A percentile compares a stretch with the other conserved stretches of the same genome.
These are phyloP conservation scores for Tromatobia lineatoria DNA, from an alignment of 2,888 invertebrate species.

Conservation along the genomic window DNA sequence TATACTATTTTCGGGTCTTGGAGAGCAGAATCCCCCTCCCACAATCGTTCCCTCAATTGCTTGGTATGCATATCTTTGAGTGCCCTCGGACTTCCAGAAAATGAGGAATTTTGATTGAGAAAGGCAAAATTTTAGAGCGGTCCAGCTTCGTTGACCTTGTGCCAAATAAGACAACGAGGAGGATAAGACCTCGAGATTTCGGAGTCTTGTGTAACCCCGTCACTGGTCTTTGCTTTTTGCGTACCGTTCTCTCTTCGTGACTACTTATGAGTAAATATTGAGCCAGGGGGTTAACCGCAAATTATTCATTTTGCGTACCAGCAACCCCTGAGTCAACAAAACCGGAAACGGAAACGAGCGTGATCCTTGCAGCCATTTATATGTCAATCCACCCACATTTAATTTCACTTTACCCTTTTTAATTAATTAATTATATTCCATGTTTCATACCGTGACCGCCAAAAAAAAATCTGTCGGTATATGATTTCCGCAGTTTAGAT, in stretches of 20 bases:
- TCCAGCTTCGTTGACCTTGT: slow-evolving; percentile 78
- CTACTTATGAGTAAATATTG: slow-evolving; percentile 26
- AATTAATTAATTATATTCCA: neutral
- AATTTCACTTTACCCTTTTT: neutral
- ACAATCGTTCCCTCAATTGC: slow-evolving; percentile 22
- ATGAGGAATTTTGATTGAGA: slow-evolving; percentile 68
- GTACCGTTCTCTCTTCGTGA: slow-evolving; percentile 1
- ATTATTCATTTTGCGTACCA: slow-evolving; percentile 1
- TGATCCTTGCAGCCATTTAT: neutral
- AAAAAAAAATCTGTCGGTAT: neutral
- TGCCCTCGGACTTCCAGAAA: slow-evolving; percentile 42
- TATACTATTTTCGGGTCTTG: too few species aligned
- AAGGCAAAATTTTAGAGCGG: slow-evolving; percentile 69
- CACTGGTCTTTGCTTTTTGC: slow-evolving; percentile 7
- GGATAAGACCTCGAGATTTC: slow-evolving; percentile 45
- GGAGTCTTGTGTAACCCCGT: slow-evolving; percentile 37
- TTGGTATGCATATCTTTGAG: slow-evolving; percentile 9
- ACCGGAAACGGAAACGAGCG: slow-evolving; percentile 1
- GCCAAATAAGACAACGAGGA: slow-evolving; percentile 75
- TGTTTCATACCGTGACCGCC: neutral
- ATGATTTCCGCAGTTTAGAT: too few species aligned
- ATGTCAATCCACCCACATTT: neutral
- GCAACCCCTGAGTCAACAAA: neutral
- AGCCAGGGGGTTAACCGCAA: neutral
- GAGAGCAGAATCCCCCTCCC: too few species aligned